Evolutionary conservation across 2,113 vertebrate species (phyloP), one percentile per base, ranked within the genome.

Genomic region (Phalacrocorax pelagicus): DNA sequence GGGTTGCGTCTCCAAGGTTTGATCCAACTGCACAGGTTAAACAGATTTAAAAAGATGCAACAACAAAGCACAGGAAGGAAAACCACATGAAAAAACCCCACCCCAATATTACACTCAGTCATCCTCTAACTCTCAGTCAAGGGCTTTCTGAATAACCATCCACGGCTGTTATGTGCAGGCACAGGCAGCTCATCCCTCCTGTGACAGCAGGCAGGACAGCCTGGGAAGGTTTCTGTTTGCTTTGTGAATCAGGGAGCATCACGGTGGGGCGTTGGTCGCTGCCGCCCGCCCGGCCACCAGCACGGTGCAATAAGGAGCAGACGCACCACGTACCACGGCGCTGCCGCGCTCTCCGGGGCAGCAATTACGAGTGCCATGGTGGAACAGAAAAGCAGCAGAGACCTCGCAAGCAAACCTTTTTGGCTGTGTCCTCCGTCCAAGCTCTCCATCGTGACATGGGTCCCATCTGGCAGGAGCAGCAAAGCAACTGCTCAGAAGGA

Each of bases 221-320:
- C 66, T 6, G 7, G 89, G 27, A 30, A 69, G 55, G 54, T 27
- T 24, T 38, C 74, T 66, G 20, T 38, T 77, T 49, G 58, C 58
- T 65, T 5, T 49, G 74, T n/a, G 32, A 16, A 10, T 4, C 11
- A 7, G 18, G 63, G 30, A 67, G 10, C 3, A 1, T 13, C 38
- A 12, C 0, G 0, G 30, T 1, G 2, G 38, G 51, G 18, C 3
- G 9, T 2, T 4, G 8, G 40, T 3, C 20, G 0, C 0, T 18
- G 61, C 22, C 5, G 7, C 65, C 40, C 4, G 6, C 16, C 15
- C 1, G 0, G 79, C 24, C 15, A 10, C 65, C 84, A 46, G 63
- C 83, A 57, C 1, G 1, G 42, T 42, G 44, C 6, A 1, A 18
- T 12, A 21, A 58, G 38, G 12, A 47, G 55, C 47, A 63, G 51